phyloP scores from a whole-genome alignment of 2,888 invertebrate species.

The Pollenia angustigena region DNA sequence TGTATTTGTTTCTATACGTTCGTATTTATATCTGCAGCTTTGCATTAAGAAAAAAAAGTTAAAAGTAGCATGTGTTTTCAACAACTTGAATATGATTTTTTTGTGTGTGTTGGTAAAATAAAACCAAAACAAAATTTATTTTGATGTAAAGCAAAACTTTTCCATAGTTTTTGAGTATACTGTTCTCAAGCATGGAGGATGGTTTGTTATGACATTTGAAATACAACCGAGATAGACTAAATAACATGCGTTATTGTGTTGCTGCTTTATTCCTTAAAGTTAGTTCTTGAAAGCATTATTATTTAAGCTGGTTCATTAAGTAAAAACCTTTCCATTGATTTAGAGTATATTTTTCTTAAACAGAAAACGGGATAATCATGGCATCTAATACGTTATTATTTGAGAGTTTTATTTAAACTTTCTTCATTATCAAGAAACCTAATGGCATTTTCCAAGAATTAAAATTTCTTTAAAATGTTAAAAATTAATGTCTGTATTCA shows the following conservation, averaged over 20 bases:
- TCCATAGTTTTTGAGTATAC: background rate
- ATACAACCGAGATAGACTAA: background rate
- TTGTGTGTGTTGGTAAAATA: background rate
- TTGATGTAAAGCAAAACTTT: slow-evolving; percentile 47
- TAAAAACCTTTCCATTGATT: too few relatives aligned
- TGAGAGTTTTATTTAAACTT: too few relatives aligned
- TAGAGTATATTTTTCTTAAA: too few relatives aligned
- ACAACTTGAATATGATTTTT: slow-evolving; percentile 38
- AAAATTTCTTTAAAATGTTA: too few relatives aligned
- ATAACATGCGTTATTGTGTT: background rate
- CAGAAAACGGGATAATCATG: too few relatives aligned
- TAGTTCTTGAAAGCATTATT: too few relatives aligned
- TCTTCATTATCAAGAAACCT: too few relatives aligned
- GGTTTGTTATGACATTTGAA: slow-evolving; percentile 5
- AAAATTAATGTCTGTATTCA: too few relatives aligned
- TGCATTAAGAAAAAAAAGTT: slow-evolving; percentile 1
- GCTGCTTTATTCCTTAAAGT: too few relatives aligned
- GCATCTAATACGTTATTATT: too few relatives aligned
- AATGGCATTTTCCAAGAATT: too few relatives aligned
- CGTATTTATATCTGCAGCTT: slow-evolving; percentile 7
- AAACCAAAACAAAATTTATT: slow-evolving; percentile 35
- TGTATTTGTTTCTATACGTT: slow-evolving; percentile 1
- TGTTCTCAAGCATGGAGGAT: background rate
- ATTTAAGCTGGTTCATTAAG: too few relatives aligned
- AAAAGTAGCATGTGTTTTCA: slow-evolving; percentile 61